Conservation (phyloP, 2,888 invertebrate genomes). For the Drosophila atripex region DNA sequence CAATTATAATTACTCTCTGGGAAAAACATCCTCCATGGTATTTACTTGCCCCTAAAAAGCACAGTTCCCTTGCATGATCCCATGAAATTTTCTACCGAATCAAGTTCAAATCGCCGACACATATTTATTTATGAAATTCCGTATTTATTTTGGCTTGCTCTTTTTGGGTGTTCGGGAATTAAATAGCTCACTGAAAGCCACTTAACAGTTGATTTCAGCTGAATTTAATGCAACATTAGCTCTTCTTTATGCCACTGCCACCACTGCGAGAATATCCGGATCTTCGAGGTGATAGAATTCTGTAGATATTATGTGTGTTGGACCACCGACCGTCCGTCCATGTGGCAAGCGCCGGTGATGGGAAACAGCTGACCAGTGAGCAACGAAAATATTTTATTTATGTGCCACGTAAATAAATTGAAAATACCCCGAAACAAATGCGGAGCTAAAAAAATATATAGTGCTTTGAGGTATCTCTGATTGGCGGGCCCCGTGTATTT, state of each 20-base stretch:
- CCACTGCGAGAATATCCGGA: neutral
- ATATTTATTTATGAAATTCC: conserved; percentile 63
- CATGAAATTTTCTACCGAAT: conserved; percentile 19
- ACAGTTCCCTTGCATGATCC: conserved; percentile 7
- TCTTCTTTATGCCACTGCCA: conserved; percentile 57
- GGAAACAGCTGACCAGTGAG: conserved; percentile 73
- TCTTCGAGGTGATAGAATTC: conserved; percentile 62
- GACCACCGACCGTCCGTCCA: conserved; percentile 62
- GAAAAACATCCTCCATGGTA: conserved; percentile 26
- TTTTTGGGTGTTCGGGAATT: conserved; percentile 62
- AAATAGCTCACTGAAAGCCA: conserved; percentile 78
- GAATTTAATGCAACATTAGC: conserved; percentile 78
- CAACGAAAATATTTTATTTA: conserved; percentile 74
- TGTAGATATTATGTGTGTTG: conserved; percentile 20
- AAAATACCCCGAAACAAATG: conserved; percentile 39
- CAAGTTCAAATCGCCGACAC: conserved; percentile 50
- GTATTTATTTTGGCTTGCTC: conserved; percentile 49
- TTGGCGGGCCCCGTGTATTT: conserved; percentile 62
- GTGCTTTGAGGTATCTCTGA: conserved; percentile 42
- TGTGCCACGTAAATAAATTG: conserved; percentile 69
- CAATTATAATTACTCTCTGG: conserved; percentile 26
- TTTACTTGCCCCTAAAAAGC: conserved; percentile 40
- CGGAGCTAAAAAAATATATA: conserved; percentile 11
- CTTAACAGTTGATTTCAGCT: conserved; percentile 77
- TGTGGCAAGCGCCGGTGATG: conserved; percentile 70